Base-by-base conservation (phyloP, 2,113 vertebrate genomes). In the Phalacrocorax carbo region DNA sequence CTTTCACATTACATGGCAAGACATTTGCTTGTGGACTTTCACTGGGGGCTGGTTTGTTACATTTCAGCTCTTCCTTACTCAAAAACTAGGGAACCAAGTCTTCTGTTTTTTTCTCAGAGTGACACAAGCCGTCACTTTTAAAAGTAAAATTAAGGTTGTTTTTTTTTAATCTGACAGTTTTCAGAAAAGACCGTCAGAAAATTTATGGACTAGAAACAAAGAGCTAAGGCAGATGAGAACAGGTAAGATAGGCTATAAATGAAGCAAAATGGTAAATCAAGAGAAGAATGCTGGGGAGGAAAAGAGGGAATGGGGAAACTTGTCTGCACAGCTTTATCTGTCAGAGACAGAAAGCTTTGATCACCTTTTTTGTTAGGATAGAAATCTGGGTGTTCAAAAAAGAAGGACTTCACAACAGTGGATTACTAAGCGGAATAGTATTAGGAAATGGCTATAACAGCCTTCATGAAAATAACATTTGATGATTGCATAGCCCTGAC, bases 1-100 rank as follows among this genome's bases (percentile, higher is more conserved):
- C 22, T 55, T 51, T 25, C 32, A 29, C 0, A 1, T 5, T 54
- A 14, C 12, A 36, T 2, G 3, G 21, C 0, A 8, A 77, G 19
- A 23, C 13, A 68, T 51, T 58, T 48, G 17, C 40, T 78, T 49
- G 21, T 32, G 2, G 2, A 38, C 42, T 70, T 80, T 61, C 48
- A 44, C 12, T 16, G 13, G 3, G 7, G 15, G 22, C 8, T 82
- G 82, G 14, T 69, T 83, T 64, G 22, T 48, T 11, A 1, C 51
- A 38, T 20, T 44, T 64, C 48, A 88, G 38, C 49, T 29, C 16
- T 51, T 72, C 40, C 30, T 57, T 64, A 32, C 30, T 70, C 61
- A 71, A 25, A 65, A 51, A 71, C 29, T 7, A 84, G 7, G 22
- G 23, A 82, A 75, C 3, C 0, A 1, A 75, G 15, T 23, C 32